phyloP scores from a whole-genome alignment of 2,888 invertebrate species.

The Thecocarcelia acutangulata region DNA sequence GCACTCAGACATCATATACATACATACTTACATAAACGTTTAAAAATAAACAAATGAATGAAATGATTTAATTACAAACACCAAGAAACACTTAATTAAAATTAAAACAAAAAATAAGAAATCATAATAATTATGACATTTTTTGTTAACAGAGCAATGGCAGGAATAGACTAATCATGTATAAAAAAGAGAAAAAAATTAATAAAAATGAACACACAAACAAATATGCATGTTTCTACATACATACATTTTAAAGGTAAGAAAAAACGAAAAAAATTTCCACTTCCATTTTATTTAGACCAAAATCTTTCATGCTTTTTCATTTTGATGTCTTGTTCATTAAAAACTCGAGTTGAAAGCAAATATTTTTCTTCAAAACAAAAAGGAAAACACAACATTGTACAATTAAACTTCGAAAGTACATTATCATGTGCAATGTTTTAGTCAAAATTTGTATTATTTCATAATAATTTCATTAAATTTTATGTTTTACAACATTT shows the following conservation, averaged over 20 bases:
- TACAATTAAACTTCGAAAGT: slow-evolving; percentile 26
- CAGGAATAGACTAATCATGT: not conserved
- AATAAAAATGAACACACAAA: too few species aligned
- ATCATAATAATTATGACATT: slow-evolving; percentile 43
- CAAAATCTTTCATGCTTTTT: slow-evolving; percentile 59
- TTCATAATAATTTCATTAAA: slow-evolving; percentile 42
- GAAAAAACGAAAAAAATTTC: slow-evolving; percentile 15
- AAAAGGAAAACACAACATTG: slow-evolving; percentile 20
- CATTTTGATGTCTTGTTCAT: slow-evolving; percentile 24
- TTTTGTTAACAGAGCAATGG: slow-evolving; percentile 16
- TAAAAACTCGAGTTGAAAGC: not conserved
- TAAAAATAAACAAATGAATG: not conserved
- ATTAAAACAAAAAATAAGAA: slow-evolving; percentile 24
- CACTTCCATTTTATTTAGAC: slow-evolving; percentile 43
- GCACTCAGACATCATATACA: not conserved
- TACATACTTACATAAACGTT: not conserved
- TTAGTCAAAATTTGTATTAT: slow-evolving; percentile 23
- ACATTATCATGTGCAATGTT: slow-evolving; percentile 1
- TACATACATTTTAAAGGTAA: slow-evolving; percentile 4
- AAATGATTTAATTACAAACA: slow-evolving; percentile 13
- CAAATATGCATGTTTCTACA: too few species aligned
- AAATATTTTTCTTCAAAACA: not conserved
- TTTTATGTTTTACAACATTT: slow-evolving; percentile 35
- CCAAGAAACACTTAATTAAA: slow-evolving; percentile 21
- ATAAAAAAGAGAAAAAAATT: too few species aligned